Evolutionary conservation across 2,113 vertebrate genomes (phyloP), one percentile per base, ranked within the genome.

Genomic region (Lasiurus cinereus): DNA sequence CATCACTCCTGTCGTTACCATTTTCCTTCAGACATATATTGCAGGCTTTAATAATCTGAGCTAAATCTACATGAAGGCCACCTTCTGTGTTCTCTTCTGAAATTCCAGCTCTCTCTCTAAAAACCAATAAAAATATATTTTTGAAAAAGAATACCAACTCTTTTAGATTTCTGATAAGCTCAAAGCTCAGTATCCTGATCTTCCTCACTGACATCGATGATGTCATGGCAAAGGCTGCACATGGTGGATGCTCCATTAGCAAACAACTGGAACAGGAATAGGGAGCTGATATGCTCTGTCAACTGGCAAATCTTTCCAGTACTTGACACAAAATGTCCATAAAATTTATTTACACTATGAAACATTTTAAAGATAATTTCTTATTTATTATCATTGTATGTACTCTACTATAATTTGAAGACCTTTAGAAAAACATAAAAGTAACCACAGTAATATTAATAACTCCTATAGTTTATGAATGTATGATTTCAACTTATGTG

Each of bases 1-100:
- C 99, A 99, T 99, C 94, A 99, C 98, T 99, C 99, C 24, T 99
- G 99, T 39, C 39, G 98, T 99, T 99, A 96, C 99, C 99, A 93
- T 99, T 99, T 2, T 99, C 99, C 79, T 99, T 99, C 88, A 99
- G 98, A 96, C 99, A 99, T 12, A 99, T 99, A 59, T 99, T 99
- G 90, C 99, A 99, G 1, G 98, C 99, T 98, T 99, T 99, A 31
- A 99, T 99, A 80, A 99, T 99, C 88, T 99, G 99, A 93, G 99
- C 99, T 97, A 99, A 98, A 96, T 99, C 99, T 48, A 99, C 98
- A 67, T 99, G 99, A 84, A 99, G 99, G 48, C 99, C 99, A 50
- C 99, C 99, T 96, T 99, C 99, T 0, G 99, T 98, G 2, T 99
- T 99, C 95, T 99, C 99, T 96, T 99, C 99, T 0, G 99, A 99